Percentiles rank a stretch among this genome's conserved stretches.
Conservation (phyloP, 1,140 invertebrate species). For the Theocolax elegans region DNA sequence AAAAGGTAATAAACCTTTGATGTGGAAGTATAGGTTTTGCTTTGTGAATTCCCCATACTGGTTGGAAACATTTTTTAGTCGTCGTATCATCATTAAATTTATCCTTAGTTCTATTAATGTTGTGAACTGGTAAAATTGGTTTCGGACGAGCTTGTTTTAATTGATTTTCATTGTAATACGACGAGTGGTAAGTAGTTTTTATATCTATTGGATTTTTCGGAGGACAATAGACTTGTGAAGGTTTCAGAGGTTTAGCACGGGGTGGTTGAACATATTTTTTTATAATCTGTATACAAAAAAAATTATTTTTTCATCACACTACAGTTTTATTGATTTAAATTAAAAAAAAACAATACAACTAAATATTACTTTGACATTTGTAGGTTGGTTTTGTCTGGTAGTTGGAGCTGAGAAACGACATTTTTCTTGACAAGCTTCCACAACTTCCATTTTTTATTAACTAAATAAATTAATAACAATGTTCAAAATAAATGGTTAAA, state of each 20-base stretch:
- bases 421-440: constrained; percentile 29
- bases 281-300: constrained; percentile 38
- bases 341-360: background rate
- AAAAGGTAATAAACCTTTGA: constrained; percentile 52
- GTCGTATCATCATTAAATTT: constrained; percentile 58
- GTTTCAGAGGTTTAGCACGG: constrained; percentile 67
- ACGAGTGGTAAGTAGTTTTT: constrained; percentile 70
- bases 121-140: constrained; percentile 58
- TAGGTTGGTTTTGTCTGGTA: constrained; percentile 21
- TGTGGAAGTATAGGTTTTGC: constrained; percentile 54
- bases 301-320: background rate
- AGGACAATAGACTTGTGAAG: constrained; percentile 63
- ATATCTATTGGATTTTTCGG: constrained; percentile 67
- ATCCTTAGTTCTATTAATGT: constrained; percentile 52
- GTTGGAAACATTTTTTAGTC: constrained; percentile 54
- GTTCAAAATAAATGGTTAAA: background rate
- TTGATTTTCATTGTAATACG: constrained; percentile 65
- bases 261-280: constrained; percentile 71
- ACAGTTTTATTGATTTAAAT: background rate
- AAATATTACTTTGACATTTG: background rate
- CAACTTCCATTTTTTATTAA: constrained; percentile 41
- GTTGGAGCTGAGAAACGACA: background rate
- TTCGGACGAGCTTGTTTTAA: constrained; percentile 46
- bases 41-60: constrained; percentile 51
- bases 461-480: constrained; percentile 3